phyloP scores from a whole-genome alignment of 2,888 invertebrate genomes.

The Hypomecis atomaria region DNA sequence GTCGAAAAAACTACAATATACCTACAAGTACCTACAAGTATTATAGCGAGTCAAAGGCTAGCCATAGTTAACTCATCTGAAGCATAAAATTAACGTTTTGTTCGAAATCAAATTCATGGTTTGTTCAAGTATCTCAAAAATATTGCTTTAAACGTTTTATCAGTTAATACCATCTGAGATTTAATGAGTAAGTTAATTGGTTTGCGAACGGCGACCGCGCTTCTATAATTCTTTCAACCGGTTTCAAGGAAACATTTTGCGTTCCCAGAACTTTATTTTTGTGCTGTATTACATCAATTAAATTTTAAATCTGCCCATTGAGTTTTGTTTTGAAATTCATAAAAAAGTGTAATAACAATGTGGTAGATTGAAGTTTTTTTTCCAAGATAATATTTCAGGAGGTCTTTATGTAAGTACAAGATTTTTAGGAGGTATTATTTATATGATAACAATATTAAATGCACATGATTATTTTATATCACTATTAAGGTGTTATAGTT shows the following conservation, averaged over 20 bases:
- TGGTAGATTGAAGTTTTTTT: no score
- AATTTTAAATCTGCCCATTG: constrained; percentile 3
- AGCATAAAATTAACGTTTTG: constrained; percentile 13
- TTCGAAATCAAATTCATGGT: constrained; percentile 32
- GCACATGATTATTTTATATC: no score
- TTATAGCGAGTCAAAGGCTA: no score
- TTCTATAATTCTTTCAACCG: constrained; percentile 54
- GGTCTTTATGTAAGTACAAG: no score
- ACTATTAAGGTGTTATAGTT: no score
- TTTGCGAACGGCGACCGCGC: constrained; percentile 58
- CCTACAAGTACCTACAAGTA: no score
- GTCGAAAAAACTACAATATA: no score
- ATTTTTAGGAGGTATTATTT: no score
- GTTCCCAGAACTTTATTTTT: constrained; percentile 23
- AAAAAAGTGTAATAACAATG: no score
- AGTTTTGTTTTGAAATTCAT: neutral
- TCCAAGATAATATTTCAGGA: no score
- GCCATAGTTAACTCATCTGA: neutral
- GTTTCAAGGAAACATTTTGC: constrained; percentile 40
- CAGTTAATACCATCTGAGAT: constrained; percentile 67
- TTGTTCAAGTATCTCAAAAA: constrained; percentile 20
- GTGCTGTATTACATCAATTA: constrained; percentile 10
- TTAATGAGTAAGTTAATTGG: constrained; percentile 80
- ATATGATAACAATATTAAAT: no score
- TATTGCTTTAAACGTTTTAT: constrained; percentile 44